Evolutionary conservation across 2,888 invertebrate species (phyloP).

Genomic region (Caradrina kadenii): DNA sequence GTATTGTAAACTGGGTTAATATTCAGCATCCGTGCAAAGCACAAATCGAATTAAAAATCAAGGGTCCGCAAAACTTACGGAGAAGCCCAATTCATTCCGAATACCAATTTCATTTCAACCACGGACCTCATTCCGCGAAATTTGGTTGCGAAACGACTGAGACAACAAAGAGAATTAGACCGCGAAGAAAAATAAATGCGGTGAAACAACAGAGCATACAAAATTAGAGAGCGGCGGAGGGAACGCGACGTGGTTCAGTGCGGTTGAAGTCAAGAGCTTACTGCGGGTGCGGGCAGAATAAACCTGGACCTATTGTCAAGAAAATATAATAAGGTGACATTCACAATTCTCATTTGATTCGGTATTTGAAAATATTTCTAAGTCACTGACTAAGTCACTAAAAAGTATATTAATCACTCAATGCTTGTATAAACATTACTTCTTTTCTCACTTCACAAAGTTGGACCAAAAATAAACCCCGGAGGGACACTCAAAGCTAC

Average conservation of each 20-base stretch:
- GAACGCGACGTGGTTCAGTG: slow-evolving; percentile 65
- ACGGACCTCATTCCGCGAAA: slow-evolving; percentile 87
- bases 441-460: neutral
- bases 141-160: slow-evolving; percentile 89
- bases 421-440: neutral
- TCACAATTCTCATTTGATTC: neutral
- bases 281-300: slow-evolving; percentile 11
- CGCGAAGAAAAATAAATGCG: slow-evolving; percentile 89
- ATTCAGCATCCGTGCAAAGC: slow-evolving; percentile 75
- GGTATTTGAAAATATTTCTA: neutral
- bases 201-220: slow-evolving; percentile 87
- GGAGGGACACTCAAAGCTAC: neutral
- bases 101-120: slow-evolving; percentile 88
- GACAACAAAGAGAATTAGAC: slow-evolving; percentile 90
- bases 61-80: slow-evolving; percentile 78
- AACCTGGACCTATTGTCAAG: slow-evolving; percentile 2
- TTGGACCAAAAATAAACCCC: neutral
- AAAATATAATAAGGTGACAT: neutral
- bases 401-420: too few relatives aligned
- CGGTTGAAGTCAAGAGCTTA: slow-evolving; percentile 24
- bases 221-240: slow-evolving; percentile 81
- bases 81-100: slow-evolving; percentile 84
- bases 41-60: slow-evolving; percentile 84
- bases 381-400: too few relatives aligned
- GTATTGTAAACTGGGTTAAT: slow-evolving; percentile 68